Percentiles rank a stretch among this genome's conserved stretches.
Evolutionary conservation across 2,888 invertebrate species (phyloP).

Genomic region (Drymonia ruficornis): DNA sequence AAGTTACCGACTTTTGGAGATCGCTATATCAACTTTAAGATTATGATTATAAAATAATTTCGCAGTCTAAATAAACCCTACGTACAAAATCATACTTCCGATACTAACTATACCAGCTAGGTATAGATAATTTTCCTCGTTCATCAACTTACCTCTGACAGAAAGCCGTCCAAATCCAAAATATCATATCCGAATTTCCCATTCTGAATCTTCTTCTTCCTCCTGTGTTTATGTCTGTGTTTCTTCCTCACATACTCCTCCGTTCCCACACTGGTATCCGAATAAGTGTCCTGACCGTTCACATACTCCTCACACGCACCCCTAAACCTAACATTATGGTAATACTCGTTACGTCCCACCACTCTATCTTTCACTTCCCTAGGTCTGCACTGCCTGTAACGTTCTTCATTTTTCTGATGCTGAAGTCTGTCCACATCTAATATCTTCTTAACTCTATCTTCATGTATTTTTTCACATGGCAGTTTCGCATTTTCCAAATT

Average conservation of each 20-base stretch:
- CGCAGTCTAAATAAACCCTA: too few species aligned
- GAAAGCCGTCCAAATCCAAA: slow-evolving; percentile 90
- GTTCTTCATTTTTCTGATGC: slow-evolving; percentile 57
- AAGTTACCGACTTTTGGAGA: too few species aligned
- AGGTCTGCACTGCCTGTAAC: slow-evolving; percentile 59
- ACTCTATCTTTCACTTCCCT: slow-evolving; percentile 60
- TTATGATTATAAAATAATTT: too few species aligned
- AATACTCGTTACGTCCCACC: slow-evolving; percentile 73
- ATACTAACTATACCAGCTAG: too few species aligned
- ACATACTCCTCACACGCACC: slow-evolving; percentile 74
- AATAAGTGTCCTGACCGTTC: slow-evolving; percentile 62
- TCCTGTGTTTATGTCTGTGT: slow-evolving; percentile 78
- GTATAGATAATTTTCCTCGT: neutral
- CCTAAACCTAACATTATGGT: slow-evolving; percentile 77
- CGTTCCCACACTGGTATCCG: slow-evolving; percentile 67
- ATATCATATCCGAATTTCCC: slow-evolving; percentile 91
- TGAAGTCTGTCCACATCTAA: slow-evolving; percentile 50
- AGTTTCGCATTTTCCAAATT: slow-evolving; percentile 78
- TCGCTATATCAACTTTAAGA: too few species aligned
- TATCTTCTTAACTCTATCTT: slow-evolving; percentile 46
- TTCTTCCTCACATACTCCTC: slow-evolving; percentile 73
- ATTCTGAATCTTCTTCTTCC: slow-evolving; percentile 63
- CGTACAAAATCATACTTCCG: too few species aligned
- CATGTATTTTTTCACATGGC: slow-evolving; percentile 47
- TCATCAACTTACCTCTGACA: slow-evolving; percentile 86